A percentile compares a stretch with the other conserved stretches of the same genome.
Conservation (phyloP, 2,797 vertebrate genomes). For the Sebastes iracundus region DNA sequence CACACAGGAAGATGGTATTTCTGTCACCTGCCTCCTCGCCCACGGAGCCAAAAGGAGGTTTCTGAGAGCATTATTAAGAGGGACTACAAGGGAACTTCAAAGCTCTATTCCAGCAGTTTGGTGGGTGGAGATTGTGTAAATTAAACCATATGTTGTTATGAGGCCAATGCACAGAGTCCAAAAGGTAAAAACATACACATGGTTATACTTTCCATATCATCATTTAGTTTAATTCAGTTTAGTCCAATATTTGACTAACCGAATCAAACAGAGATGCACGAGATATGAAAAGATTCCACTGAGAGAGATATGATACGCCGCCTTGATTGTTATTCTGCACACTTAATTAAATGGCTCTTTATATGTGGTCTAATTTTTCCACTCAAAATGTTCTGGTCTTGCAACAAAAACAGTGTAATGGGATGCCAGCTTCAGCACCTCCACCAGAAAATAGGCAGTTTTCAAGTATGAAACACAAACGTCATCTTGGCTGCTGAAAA, state of each 20-base stretch:
- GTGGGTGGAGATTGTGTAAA: conserved; percentile 65
- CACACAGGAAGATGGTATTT: conserved; percentile 7
- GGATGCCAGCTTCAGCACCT: conserved; percentile 24
- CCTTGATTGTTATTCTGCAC: conserved; percentile 17
- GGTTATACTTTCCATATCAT: conserved; percentile 3
- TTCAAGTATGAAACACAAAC: conserved; percentile 28
- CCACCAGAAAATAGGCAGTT: conserved; percentile 23
- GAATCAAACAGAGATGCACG: not conserved
- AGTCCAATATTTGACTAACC: not conserved
- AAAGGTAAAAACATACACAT: conserved; percentile 40
- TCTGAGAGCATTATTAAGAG: conserved; percentile 77
- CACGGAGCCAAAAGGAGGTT: conserved; percentile 53
- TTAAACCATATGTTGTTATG: conserved; percentile 60
- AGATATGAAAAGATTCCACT: not conserved
- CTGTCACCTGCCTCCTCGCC: conserved; percentile 44
- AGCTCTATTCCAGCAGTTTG: conserved; percentile 64
- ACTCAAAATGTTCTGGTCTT: conserved; percentile 18
- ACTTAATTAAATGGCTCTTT: conserved; percentile 24
- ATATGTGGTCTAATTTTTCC: conserved; percentile 17
- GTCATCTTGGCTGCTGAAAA: conserved; percentile 46
- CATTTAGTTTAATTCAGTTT: conserved; percentile 1
- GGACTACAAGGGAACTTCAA: conserved; percentile 69
- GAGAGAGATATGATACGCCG: not conserved
- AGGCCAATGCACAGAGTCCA: conserved; percentile 24
- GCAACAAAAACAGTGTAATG: conserved; percentile 21